A percentile compares a stretch with the other conserved stretches of the same genome.
Conservation (phyloP, 2,797 vertebrate genomes). For the Rallus crepitans region DNA sequence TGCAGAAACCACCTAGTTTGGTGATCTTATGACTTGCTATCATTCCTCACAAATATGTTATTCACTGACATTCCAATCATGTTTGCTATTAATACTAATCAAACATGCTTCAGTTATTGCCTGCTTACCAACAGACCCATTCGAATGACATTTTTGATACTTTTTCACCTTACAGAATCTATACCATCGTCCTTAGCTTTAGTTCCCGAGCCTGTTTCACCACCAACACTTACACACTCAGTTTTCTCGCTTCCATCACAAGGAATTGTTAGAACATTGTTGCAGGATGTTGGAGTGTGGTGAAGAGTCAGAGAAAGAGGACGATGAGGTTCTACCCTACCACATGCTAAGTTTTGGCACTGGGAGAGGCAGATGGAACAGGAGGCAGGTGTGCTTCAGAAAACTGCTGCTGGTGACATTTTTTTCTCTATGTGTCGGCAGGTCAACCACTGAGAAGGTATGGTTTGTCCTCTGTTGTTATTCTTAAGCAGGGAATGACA, state of each 20-base stretch:
- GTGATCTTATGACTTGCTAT: neutral
- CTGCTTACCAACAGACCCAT: neutral
- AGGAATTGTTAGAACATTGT: neutral
- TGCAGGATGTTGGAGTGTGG: accelerated
- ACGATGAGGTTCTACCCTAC: accelerated
- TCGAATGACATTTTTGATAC: neutral
- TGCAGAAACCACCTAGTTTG: neutral
- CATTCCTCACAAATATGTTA: neutral
- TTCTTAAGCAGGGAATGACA: neutral
- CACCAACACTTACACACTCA: neutral
- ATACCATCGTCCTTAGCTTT: neutral
- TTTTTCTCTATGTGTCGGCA: neutral
- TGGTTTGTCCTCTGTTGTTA: neutral
- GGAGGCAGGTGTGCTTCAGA: neutral
- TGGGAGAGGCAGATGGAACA: neutral
- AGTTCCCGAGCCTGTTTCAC: neutral
- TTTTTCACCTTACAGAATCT: neutral
- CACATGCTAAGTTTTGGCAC: neutral
- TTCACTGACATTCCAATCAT: neutral
- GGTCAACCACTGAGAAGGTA: neutral
- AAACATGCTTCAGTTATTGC: neutral
- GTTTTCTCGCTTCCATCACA: neutral
- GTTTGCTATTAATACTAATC: neutral
- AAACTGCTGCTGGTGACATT: neutral
- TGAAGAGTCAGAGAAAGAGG: neutral